Base-by-base conservation (phyloP, 2,888 invertebrate genomes). In the Napeogenes sylphis region DNA sequence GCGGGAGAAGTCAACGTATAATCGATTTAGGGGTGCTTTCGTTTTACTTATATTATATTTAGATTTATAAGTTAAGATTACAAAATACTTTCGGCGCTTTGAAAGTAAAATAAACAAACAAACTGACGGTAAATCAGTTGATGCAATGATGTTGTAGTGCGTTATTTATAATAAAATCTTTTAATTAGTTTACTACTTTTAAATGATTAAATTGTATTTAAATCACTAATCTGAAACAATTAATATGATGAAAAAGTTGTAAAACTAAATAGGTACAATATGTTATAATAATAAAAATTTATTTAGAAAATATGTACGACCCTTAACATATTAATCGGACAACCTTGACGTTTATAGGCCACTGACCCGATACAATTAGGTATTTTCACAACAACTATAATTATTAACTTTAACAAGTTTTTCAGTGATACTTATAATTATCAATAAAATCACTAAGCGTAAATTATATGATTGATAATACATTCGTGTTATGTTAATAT, bases 331-430 rank as follows among this genome's bases (percentile, higher is more conserved):
- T 61, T 42, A 46, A 54, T 21, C 38, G 45, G 21, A 61, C 75
- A 84, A 84, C 87, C 87, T 86, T 87, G 86, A 85, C 81, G 79
- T 75, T 71, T 75, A 73, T 70, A 78, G 84, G 81, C 75, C 85
- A 77, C 79, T 77, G 88, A 87, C 83, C 86, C 51, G 51, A 51
- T 12, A 51, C 30, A 51, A 51, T 51, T 51, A 10, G 30, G 21
- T 30, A 51, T 51, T 51, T 75, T 71, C 54, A 55, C 63, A 55
- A 55, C 47, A 61, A 42, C 56, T 54, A 64, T 56, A 46, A 62
- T 65, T 55, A 33, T 55, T 55, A 55, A 56, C 35, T 32, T 51
- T 45, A 57, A 55, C 55, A 55, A 35, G 35, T 45, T 58, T 38
- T 61, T 66, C 56, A 61, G 58, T 63, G 63, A 10, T 42, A 42